These are phyloP conservation scores for Linepithema humile DNA, from an alignment of 1,140 invertebrate genomes.

Conservation along the genomic window DNA sequence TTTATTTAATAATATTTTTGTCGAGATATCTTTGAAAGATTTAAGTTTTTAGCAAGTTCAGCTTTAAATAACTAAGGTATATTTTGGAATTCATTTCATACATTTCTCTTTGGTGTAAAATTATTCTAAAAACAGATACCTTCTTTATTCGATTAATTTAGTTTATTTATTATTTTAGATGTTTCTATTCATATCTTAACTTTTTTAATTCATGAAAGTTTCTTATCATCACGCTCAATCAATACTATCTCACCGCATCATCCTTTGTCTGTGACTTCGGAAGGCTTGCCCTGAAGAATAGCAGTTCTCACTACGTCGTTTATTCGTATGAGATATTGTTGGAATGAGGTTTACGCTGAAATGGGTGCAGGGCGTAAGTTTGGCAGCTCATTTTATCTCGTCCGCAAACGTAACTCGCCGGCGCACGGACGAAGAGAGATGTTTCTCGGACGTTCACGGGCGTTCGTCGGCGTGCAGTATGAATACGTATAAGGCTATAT, in stretches of 20 bases:
- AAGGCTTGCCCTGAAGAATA: background rate
- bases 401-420: slow-evolving; percentile 15
- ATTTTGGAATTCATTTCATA: background rate
- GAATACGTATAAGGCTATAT: slow-evolving; percentile 49
- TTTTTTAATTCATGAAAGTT: background rate
- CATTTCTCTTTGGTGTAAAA: background rate
- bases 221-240: background rate
- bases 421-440: slow-evolving; percentile 28
- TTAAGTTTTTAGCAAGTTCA: background rate
- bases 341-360: slow-evolving; percentile 22
- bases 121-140: background rate
- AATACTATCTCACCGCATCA: background rate
- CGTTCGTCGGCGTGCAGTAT: slow-evolving; percentile 13
- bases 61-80: background rate
- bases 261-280: background rate
- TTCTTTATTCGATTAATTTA: background rate
- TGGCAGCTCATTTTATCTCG: slow-evolving; percentile 39
- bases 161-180: background rate
- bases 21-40: too few species aligned
- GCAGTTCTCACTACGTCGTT: slow-evolving; percentile 10
- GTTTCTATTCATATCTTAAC: background rate
- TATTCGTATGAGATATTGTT: slow-evolving; percentile 9
- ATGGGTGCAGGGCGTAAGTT: slow-evolving; percentile 23
- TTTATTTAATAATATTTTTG: too few species aligned
- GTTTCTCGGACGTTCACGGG: background rate